Conservation (phyloP, 2,888 invertebrate genomes). For the Nebria salina region DNA sequence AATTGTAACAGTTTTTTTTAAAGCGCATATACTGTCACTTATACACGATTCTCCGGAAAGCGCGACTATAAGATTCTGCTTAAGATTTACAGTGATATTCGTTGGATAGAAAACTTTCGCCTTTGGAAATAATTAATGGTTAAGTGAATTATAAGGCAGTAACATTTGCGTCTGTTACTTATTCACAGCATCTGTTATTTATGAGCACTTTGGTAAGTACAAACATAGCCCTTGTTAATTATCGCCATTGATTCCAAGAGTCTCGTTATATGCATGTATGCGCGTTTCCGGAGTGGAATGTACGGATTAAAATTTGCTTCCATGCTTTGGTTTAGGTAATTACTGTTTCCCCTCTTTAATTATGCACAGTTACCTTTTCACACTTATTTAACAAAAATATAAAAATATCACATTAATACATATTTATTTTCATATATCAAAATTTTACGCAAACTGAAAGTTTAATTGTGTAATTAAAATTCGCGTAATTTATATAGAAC, state of each 20-base stretch:
- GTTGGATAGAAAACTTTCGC: constrained; percentile 14
- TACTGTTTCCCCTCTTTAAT: neutral
- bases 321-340: neutral
- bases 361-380: neutral
- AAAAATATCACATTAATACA: neutral
- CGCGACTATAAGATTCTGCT: neutral
- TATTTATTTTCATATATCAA: neutral
- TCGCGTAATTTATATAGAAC: neutral
- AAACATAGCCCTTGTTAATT: constrained; percentile 16
- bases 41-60: neutral
- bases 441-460: neutral
- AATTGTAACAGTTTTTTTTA: neutral
- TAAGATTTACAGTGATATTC: neutral
- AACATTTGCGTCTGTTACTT: constrained; percentile 34
- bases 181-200: constrained; percentile 38
- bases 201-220: constrained; percentile 17
- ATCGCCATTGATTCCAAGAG: constrained; percentile 21
- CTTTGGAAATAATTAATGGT: constrained; percentile 28
- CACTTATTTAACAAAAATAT: neutral
- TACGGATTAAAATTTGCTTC: neutral
- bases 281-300: neutral
- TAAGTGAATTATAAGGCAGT: constrained; percentile 28
- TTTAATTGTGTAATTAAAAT: neutral
- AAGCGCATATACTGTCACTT: neutral
- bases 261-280: neutral